Evolutionary conservation across 2,797 vertebrate genomes (phyloP), one percentile per base, ranked within the genome.

Genomic region (Paedocypris micromegethes): DNA sequence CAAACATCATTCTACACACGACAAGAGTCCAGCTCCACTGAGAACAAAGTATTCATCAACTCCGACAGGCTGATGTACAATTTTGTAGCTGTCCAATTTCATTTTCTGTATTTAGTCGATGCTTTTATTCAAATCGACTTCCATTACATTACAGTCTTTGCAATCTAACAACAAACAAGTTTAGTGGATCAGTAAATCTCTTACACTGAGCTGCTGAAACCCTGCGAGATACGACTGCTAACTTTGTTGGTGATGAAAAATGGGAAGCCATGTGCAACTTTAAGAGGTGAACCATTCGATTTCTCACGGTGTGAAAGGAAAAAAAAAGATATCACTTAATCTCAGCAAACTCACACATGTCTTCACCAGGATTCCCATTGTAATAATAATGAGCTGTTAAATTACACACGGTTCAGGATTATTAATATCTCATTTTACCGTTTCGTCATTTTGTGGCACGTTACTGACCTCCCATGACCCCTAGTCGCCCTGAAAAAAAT

Each of bases 351-450:
- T 60, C 50, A 60, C 50, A 65, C 66, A 58, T 9, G 52, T 63
- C 44, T 50, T 46, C 7, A 66, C 66, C 63, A 75, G 73, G 63
- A 77, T 73, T 64, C 64, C 58, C 64, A 68, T 51, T 47, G 78
- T 74, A 77, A 82, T 78, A 76, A 73, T 70, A 66, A 66, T 79
- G 68, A 53, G 66, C 58, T 70, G 61, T 67, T 75, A 66, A 78
- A 69, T 78, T 77, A 77, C 60, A 59, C 57, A 45, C 49, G 60
- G 53, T 47, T 45, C 58, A 73, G 79, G 80, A 75, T 53, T 79
- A 79, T 83, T 75, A 76, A 80, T 83, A 83, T 66, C 67, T 60
- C n/a, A 70, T 67, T 56, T 64, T 83, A 82, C 81, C 83, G 83
- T 85, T 84, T 78, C 79, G 49, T 70, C 68, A 5, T 41, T 80